Conservation (phyloP, 2,888 invertebrate species). For the Conistra vaccinii region DNA sequence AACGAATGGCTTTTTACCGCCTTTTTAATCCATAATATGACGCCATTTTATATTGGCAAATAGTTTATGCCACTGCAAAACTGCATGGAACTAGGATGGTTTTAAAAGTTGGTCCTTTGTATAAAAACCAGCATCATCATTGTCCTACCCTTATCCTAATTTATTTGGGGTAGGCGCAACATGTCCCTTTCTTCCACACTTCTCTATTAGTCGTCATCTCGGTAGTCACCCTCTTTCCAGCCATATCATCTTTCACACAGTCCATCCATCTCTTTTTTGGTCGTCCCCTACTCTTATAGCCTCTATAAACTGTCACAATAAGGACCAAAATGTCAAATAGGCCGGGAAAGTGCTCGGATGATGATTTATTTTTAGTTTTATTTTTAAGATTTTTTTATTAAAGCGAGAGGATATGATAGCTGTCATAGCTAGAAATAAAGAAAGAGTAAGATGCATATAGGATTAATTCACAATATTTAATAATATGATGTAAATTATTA, state of each 20-base stretch:
- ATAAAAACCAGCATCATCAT: too few relatives aligned
- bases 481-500: not conserved
- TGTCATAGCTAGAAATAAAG: not conserved
- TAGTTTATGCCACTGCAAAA: not conserved
- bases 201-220: too few relatives aligned
- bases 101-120: not conserved
- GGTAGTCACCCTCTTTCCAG: too few relatives aligned
- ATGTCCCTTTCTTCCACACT: too few relatives aligned
- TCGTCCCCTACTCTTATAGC: too few relatives aligned
- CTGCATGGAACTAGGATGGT: not conserved
- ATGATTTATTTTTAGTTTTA: constrained; percentile 7
- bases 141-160: too few relatives aligned
- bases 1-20: not conserved
- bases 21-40: not conserved
- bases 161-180: too few relatives aligned
- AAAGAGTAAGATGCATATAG: too few relatives aligned
- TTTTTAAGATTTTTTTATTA: constrained; percentile 45
- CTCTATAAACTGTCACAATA: not conserved
- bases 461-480: not conserved
- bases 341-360: not conserved
- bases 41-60: not conserved
- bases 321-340: not conserved
- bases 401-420: constrained; percentile 29
- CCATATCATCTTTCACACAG: too few relatives aligned
- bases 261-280: too few relatives aligned